Conservation (phyloP, 53 echinoderm and acorn worm species). For the Arbacia lixula region DNA sequence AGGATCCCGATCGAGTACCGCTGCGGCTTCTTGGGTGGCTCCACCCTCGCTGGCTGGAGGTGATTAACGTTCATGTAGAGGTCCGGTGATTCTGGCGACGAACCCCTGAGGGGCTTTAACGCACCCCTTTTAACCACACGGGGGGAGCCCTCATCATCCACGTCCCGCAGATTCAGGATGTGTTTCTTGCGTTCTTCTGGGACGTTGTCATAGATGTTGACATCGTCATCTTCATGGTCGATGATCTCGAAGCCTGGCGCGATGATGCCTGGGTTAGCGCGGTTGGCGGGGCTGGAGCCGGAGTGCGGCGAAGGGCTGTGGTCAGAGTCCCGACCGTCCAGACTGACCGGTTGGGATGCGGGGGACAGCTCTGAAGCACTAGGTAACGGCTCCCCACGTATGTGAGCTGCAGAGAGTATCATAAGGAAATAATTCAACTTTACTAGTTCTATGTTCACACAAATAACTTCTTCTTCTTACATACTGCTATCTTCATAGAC, state of each 20-base stretch:
- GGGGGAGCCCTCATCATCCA: no score
- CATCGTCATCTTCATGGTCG: constrained; percentile 12
- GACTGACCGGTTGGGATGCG: neutral
- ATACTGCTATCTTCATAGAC: no score
- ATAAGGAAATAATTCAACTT: no score
- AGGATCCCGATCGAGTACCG: constrained; percentile 83
- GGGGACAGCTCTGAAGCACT: neutral
- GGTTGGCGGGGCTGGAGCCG: neutral
- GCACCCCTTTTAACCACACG: no score
- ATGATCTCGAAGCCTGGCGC: constrained; percentile 17
- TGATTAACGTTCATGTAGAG: constrained; percentile 46
- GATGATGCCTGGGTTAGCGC: neutral
- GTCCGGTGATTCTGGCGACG: neutral
- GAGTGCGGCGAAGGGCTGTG: constrained; percentile 10
- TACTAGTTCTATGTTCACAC: no score
- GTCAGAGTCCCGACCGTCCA: constrained; percentile 26
- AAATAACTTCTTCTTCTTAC: no score
- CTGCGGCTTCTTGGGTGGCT: constrained; percentile 85
- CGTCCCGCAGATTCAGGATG: no score
- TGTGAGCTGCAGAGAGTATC: constrained; percentile 68
- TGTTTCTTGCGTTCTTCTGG: constrained; percentile 28
- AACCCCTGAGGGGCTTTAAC: neutral
- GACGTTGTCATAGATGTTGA: constrained; percentile 50
- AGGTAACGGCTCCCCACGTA: constrained; percentile 74
- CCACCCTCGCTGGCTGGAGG: neutral